Evolutionary conservation across 2,797 vertebrate species (phyloP), one percentile per base, ranked within the genome.

Genomic region (Fundulus diaphanus): DNA sequence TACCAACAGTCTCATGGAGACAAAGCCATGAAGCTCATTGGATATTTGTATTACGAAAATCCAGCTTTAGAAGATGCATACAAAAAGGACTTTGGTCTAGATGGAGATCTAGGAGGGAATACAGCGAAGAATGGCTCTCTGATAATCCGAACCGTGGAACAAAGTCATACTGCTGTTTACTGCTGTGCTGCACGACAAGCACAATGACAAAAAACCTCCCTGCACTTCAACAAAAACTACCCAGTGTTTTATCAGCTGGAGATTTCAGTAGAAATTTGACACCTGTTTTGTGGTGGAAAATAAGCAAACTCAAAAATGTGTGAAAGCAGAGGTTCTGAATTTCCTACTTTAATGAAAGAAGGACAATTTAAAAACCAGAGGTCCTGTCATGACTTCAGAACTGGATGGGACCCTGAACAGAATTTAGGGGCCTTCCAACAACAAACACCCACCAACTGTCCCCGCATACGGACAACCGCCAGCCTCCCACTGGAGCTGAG

Each of bases 181-280:
- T 89, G 79, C 72, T 89, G 87, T 80, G 84, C 82, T 82, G 88
- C 86, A 0, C 65, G 63, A 0, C 2, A 82, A 72, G 77, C 85
- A 89, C 87, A 11, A 0, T 81, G 75, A 77, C 15, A 37, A 24
- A 68, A 59, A 72, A 11, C 24, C 15, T 8, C 11, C 44, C 29
- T 63, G 42, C n/a, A 52, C 70, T 22, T 1, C 8, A 40, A 76
- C 74, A 80, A 70, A 71, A 85, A 82, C 83, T 72, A 48, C 0
- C 7, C 35, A 24, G 13, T 18, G 42, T 9, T 35, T 72, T 69
- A 46, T 70, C 67, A 67, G 70, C 33, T 24, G 48, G 57, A 49
- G 80, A n/a, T 81, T 73, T 56, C 16, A 66, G 37, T 20, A 2
- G 31, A 29, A 66, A n/a, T n/a, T 7, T n/a, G 4, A 22, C 85